phyloP scores from a whole-genome alignment of 2,113 vertebrate species.

The Ageneiosus marmoratus region DNA sequence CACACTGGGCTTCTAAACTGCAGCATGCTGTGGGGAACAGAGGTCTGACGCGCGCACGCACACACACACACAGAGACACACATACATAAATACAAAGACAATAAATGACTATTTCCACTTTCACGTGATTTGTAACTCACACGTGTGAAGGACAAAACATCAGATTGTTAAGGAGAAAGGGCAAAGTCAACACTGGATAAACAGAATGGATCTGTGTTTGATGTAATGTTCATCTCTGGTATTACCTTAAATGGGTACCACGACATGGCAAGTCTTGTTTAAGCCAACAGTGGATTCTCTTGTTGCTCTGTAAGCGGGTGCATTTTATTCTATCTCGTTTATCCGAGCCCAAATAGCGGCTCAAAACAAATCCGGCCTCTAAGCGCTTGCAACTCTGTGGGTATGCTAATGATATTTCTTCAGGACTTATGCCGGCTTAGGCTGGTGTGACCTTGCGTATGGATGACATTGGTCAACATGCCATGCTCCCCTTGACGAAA shows the following conservation, averaged over 20 bases:
- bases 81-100: constrained; percentile 6
- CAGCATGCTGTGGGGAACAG: constrained; percentile 34
- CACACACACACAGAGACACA: constrained; percentile 12
- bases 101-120: neutral
- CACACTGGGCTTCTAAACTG: constrained; percentile 39
- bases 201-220: constrained; percentile 38
- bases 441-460: constrained; percentile 55
- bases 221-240: constrained; percentile 42
- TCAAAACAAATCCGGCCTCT: constrained; percentile 50
- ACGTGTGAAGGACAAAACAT: constrained; percentile 32
- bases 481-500: constrained; percentile 53
- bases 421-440: constrained; percentile 54
- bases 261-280: constrained; percentile 38
- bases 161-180: constrained; percentile 6
- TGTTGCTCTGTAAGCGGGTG: constrained; percentile 5
- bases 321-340: constrained; percentile 45
- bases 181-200: constrained; percentile 46
- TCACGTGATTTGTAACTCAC: constrained; percentile 15
- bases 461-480: constrained; percentile 58
- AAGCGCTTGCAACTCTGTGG: constrained; percentile 37
- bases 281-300: constrained; percentile 40
- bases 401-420: constrained; percentile 61
- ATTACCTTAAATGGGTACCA: constrained; percentile 45
- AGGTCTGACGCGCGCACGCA: constrained; percentile 18
- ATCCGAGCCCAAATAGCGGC: constrained; percentile 43